phyloP scores from a whole-genome alignment of 2,888 invertebrate genomes.

The Diarsia brunnea region DNA sequence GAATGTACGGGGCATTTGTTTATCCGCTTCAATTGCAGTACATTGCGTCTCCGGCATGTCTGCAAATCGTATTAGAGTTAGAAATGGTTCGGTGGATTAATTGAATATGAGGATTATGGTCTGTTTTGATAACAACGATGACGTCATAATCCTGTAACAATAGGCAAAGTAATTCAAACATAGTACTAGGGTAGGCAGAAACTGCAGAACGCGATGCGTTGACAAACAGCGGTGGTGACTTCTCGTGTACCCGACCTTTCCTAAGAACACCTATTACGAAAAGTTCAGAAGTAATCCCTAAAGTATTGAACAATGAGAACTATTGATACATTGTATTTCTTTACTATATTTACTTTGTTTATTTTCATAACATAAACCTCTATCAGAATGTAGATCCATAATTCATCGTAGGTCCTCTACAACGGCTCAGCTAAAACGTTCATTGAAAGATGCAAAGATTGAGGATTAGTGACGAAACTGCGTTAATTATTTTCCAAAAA shows the following conservation, averaged over 20 bases:
- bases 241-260: background rate
- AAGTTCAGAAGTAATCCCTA: background rate
- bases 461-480: conserved; percentile 6
- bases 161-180: background rate
- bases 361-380: background rate
- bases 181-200: background rate
- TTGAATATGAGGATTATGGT: conserved; percentile 64
- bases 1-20: conserved; percentile 75
- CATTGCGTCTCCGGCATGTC: conserved; percentile 74
- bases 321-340: no score
- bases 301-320: background rate
- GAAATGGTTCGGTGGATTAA: conserved; percentile 75
- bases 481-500: conserved; percentile 18
- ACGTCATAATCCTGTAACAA: background rate
- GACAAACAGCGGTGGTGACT: background rate
- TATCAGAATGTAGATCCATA: background rate
- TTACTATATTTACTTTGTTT: background rate
- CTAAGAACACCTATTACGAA: background rate
- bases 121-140: conserved; percentile 14
- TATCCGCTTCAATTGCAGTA: conserved; percentile 77
- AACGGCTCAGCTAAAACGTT: conserved; percentile 20
- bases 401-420: background rate
- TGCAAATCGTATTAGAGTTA: conserved; percentile 75
- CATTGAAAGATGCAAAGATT: conserved; percentile 20
- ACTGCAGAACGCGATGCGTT: background rate